Conservation (phyloP, 2,888 invertebrate species). For the Byasa hedistus region DNA sequence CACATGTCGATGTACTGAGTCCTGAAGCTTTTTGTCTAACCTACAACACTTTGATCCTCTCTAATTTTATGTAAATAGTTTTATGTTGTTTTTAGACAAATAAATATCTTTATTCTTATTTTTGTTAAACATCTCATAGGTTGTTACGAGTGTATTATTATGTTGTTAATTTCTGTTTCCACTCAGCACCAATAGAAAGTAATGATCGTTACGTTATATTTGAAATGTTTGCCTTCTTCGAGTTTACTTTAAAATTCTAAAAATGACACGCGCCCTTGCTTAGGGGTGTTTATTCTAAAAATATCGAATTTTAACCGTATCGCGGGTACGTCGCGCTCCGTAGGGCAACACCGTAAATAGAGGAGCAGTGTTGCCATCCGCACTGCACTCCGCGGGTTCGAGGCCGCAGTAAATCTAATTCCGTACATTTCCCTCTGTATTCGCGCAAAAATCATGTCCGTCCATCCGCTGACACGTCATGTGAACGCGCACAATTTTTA, state of each 20-base stretch:
- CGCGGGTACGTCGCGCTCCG: background rate
- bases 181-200: background rate
- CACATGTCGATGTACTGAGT: no score
- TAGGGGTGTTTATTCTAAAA: conserved; percentile 17
- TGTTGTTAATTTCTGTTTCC: no score
- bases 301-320: conserved; percentile 10
- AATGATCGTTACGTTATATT: background rate
- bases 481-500: background rate
- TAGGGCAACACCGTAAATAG: conserved; percentile 28
- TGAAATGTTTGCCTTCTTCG: background rate
- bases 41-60: no score
- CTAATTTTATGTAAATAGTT: no score
- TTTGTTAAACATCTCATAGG: no score
- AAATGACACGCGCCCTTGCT: conserved; percentile 1
- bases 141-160: no score
- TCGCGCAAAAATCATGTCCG: conserved; percentile 14
- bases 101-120: no score
- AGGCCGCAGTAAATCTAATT: conserved; percentile 35
- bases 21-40: no score
- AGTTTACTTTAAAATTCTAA: background rate
- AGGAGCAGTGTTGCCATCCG: conserved; percentile 21
- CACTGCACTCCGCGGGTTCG: conserved; percentile 35
- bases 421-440: conserved; percentile 28
- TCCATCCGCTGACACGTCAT: conserved; percentile 7
- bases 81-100: no score